phyloP scores from a whole-genome alignment of 2,888 invertebrate genomes.

The Cheilosia variabilis region DNA sequence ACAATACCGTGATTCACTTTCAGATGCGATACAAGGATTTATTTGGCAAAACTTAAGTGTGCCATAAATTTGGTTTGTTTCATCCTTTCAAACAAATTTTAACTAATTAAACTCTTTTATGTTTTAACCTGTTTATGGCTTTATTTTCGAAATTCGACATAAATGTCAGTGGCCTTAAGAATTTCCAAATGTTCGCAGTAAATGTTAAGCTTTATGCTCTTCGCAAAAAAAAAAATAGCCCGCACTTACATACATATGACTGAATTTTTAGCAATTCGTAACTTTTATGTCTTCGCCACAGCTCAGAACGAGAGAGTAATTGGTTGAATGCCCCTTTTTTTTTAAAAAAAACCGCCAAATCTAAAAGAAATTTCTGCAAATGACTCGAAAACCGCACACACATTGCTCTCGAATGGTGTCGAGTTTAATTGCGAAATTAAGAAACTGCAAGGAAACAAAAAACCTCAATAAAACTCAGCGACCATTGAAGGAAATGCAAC shows the following conservation, averaged over 20 bases:
- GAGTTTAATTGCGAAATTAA: conserved; percentile 64
- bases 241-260: conserved; percentile 10
- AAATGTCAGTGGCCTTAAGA: neutral
- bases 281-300: conserved; percentile 60
- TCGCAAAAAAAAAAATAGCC: neutral
- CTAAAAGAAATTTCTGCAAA: conserved; percentile 38
- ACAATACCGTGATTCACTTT: neutral
- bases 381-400: conserved; percentile 50
- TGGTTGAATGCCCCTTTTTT: conserved; percentile 42
- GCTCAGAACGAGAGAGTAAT: conserved; percentile 6
- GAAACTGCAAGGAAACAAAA: conserved; percentile 20
- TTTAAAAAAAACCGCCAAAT: conserved; percentile 27
- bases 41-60: conserved; percentile 15
- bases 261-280: conserved; percentile 54
- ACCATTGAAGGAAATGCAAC: conserved; percentile 57
- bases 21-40: neutral
- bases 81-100: conserved; percentile 4
- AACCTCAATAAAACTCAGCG: conserved; percentile 12
- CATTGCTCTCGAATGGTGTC: conserved; percentile 14
- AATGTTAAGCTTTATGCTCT: conserved; percentile 48
- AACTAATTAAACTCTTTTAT: conserved; percentile 29
- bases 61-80: conserved; percentile 7
- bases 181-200: conserved; percentile 31
- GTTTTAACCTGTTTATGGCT: conserved; percentile 35
- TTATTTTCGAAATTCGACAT: conserved; percentile 38